These are phyloP conservation scores for Anticlea derivata DNA, from an alignment of 2,888 invertebrate species.

Conservation along the genomic window DNA sequence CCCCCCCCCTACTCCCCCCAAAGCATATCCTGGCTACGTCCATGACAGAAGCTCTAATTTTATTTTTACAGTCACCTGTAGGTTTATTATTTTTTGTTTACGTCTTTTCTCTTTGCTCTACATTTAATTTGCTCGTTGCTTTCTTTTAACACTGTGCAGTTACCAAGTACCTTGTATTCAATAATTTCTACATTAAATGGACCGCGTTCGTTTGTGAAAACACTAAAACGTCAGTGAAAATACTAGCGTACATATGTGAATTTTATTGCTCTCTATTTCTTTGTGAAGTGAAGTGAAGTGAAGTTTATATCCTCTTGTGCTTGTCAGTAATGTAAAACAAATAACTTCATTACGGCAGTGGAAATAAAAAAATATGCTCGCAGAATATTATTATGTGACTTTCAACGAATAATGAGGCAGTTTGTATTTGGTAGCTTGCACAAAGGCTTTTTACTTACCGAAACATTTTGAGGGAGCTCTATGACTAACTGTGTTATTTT, in stretches of 20 bases:
- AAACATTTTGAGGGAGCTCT: neutral
- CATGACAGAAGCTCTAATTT: too few relatives aligned
- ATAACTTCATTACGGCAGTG: too few relatives aligned
- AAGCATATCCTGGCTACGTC: too few relatives aligned
- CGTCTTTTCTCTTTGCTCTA: neutral
- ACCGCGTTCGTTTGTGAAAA: constrained; percentile 15
- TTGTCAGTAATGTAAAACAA: too few relatives aligned
- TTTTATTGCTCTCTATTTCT: constrained; percentile 19
- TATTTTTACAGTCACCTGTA: neutral
- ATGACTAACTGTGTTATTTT: constrained; percentile 65
- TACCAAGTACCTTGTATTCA: constrained; percentile 21
- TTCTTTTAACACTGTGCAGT: constrained; percentile 23
- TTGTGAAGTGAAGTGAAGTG: too few relatives aligned
- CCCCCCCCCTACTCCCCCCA: too few relatives aligned
- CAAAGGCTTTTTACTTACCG: constrained; percentile 15
- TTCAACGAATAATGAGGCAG: too few relatives aligned
- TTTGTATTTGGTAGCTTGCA: constrained; percentile 18
- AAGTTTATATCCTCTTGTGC: neutral
- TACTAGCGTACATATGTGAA: constrained; percentile 14
- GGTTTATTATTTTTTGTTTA: neutral
- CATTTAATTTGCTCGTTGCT: constrained; percentile 30
- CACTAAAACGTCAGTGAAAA: constrained; percentile 15
- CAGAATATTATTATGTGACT: too few relatives aligned
- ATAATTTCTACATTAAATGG: constrained; percentile 12
- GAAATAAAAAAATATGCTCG: too few relatives aligned